Evolutionary conservation across 2,113 vertebrate species (phyloP), one percentile per base, ranked within the genome.

Genomic region (Aviceda subcristata): DNA sequence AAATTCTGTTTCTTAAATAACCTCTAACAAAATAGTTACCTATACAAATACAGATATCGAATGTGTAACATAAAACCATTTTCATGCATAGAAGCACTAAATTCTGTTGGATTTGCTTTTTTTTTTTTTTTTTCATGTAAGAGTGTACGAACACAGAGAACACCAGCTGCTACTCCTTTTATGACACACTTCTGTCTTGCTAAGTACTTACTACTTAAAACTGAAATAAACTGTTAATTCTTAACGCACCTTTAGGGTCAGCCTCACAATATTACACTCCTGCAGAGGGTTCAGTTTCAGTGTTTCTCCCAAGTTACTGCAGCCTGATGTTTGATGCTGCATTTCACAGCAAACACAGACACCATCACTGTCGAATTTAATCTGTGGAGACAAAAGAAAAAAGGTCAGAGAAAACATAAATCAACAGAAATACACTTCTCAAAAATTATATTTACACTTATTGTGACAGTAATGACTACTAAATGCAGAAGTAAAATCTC

Each of bases 321-420:
- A 99, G 97, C 99, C 99, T 8, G 99, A 98, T 29, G 98, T 98
- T 96, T 99, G 99, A 92, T 99, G 99, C 95, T 99, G 99, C 48
- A 99, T 98, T 96, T 99, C 99, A 55, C 99, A 99, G 98, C 99
- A 99, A 55, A 99, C 99, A 86, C 99, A 99, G 95, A 99, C 99
- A 71, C 99, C 99, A 68, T 99, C 99, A 18, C 99, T 99, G 98
- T 99, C 99, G 22, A 99, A 99, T 97, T 99, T 99, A 64, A 99
- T 98, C 99, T 99, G 93, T 17, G 48, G 93, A 94, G 5, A 9
- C 10, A 69, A 63, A 75, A 93, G 88, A 78, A 80, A 88, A 88
- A 93, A 63, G 55, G 74, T 86, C 76, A 97, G 76, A 46, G 34
- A 73, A 80, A 91, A 48, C 45, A 86, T 32, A 75, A 87, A 86